Evolutionary conservation across 2,888 invertebrate species (phyloP).

Genomic region (Epistrophella euchroma): DNA sequence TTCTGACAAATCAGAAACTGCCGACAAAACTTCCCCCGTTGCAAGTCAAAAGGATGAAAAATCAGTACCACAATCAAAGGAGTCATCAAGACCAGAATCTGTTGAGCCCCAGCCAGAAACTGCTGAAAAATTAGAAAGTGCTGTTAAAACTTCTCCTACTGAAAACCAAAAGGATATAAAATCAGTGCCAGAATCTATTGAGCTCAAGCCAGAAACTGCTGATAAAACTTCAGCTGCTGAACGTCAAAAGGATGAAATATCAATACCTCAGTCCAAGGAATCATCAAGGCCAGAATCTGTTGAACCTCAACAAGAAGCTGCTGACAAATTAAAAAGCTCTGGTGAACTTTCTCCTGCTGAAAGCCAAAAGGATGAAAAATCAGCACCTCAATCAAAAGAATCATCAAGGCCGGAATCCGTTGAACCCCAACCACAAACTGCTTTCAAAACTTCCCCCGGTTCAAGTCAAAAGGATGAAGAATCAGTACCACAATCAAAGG

Average conservation of each 20-base stretch:
- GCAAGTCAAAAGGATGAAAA: conserved; percentile 6
- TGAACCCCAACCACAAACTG: background rate
- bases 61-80: conserved; percentile 49
- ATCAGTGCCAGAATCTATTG: conserved; percentile 54
- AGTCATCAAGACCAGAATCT: conserved; percentile 45
- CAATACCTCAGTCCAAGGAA: conserved; percentile 52
- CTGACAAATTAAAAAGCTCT: background rate
- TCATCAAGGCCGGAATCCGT: conserved; percentile 58
- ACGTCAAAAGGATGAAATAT: conserved; percentile 15
- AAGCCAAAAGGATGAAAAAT: conserved; percentile 37
- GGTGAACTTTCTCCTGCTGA: conserved; percentile 48
- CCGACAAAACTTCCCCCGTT: conserved; percentile 9
- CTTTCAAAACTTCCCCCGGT: background rate
- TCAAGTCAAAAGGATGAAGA: conserved; percentile 10
- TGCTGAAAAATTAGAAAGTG: no score
- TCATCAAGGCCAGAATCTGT: conserved; percentile 79
- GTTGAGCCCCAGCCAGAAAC: background rate
- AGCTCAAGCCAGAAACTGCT: background rate
- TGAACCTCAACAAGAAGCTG: background rate
- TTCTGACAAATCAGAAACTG: background rate
- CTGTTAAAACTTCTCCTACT: background rate
- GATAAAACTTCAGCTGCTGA: background rate
- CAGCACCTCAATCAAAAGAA: conserved; percentile 71
- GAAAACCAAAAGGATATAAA: conserved; percentile 72
- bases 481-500: conserved; percentile 53